A percentile compares a stretch with the other conserved stretches of the same genome.
phyloP scores from a whole-genome alignment of 2,888 invertebrate genomes.

The Apomyelois bistriatella region DNA sequence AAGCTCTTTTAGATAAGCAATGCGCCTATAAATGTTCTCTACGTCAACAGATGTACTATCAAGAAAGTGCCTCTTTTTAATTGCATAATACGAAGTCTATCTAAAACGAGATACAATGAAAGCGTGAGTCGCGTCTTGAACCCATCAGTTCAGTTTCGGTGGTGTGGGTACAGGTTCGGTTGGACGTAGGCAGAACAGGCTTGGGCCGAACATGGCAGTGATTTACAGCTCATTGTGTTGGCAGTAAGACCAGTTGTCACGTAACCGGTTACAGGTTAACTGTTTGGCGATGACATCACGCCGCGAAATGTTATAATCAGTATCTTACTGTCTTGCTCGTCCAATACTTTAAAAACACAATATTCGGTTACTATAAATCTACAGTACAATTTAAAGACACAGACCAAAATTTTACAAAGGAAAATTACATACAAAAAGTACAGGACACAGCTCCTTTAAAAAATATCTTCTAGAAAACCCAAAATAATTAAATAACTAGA shows the following conservation, averaged over 20 bases:
- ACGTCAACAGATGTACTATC: no score
- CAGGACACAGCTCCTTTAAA: no score
- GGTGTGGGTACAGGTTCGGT: no score
- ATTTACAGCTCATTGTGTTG: slow-evolving; percentile 1
- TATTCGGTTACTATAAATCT: no score
- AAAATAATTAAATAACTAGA: no score
- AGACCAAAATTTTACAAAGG: no score
- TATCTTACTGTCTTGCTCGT: neutral
- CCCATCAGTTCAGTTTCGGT: no score
- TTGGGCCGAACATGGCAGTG: neutral
- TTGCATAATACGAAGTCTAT: neutral
- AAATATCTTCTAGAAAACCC: no score
- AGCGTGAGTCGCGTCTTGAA: neutral
- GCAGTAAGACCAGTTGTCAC: neutral
- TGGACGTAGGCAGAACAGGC: neutral
- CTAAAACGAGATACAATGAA: neutral
- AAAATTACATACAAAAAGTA: no score
- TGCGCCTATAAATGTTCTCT: no score
- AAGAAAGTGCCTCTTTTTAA: neutral
- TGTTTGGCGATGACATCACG: neutral
- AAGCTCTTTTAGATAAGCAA: no score
- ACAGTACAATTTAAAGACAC: neutral
- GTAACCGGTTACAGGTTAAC: slow-evolving; percentile 1
- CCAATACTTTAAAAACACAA: neutral
- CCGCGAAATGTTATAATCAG: neutral